Percentiles rank a stretch among this genome's conserved stretches.
Evolutionary conservation across 2,888 invertebrate genomes (phyloP).

Genomic region (Chrysomela aeneicollis): DNA sequence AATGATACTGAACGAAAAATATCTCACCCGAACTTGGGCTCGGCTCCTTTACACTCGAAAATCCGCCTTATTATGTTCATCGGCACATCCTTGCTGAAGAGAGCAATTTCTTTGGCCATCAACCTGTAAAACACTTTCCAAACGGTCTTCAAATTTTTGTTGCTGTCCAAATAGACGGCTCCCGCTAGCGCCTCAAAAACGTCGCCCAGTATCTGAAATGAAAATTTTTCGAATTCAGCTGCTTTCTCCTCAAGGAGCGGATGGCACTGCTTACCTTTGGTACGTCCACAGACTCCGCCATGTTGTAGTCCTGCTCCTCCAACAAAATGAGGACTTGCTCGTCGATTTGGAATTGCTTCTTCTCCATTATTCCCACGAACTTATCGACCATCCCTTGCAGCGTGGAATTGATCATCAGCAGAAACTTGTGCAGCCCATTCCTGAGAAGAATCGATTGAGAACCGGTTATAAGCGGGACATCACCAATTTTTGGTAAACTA

Average conservation of each 20-base stretch:
- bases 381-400: slow-evolving; percentile 66
- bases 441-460: slow-evolving; percentile 81
- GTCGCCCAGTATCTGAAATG: slow-evolving; percentile 79
- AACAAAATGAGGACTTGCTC: slow-evolving; percentile 74
- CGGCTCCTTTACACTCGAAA: slow-evolving; percentile 81
- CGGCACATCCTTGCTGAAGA: slow-evolving; percentile 84
- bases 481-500: no score
- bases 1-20: neutral
- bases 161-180: slow-evolving; percentile 88
- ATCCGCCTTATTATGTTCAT: slow-evolving; percentile 89
- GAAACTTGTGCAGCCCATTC: slow-evolving; percentile 83
- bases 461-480: no score
- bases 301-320: slow-evolving; percentile 66
- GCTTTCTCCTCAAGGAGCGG: no score
- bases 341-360: slow-evolving; percentile 67
- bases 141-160: slow-evolving; percentile 71
- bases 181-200: slow-evolving; percentile 92
- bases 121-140: slow-evolving; percentile 85
- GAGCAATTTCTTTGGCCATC: slow-evolving; percentile 87
- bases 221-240: no score
- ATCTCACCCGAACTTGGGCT: slow-evolving; percentile 76
- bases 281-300: slow-evolving; percentile 85
- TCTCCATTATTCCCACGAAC: slow-evolving; percentile 72
- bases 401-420: slow-evolving; percentile 65
- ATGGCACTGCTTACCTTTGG: slow-evolving; percentile 78